phyloP scores from a whole-genome alignment of 2,113 vertebrate genomes.

The Ctenomys sociabilis region DNA sequence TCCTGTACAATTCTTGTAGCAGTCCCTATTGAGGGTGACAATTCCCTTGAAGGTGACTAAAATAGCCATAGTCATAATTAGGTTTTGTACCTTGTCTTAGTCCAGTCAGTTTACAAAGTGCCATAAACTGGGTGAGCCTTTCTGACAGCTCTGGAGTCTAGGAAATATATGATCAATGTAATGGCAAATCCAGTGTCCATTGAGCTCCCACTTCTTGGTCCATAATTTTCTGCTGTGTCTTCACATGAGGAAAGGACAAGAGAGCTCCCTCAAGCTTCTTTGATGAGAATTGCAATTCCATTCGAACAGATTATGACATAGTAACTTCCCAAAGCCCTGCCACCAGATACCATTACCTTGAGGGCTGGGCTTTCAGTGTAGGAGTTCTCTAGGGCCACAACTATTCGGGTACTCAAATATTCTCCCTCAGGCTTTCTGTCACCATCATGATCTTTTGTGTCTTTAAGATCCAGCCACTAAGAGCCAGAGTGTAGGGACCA shows the following conservation, averaged over 20 bases:
- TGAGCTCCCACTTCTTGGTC: background rate
- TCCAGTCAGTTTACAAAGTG: background rate
- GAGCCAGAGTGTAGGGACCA: too few species aligned
- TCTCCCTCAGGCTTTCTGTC: background rate
- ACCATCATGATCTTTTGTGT: slow-evolving; percentile 25
- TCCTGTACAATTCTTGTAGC: background rate
- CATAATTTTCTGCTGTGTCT: background rate
- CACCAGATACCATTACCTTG: background rate
- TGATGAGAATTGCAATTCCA: background rate
- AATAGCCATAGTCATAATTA: background rate
- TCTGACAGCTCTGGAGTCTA: background rate
- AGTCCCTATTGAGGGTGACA: background rate
- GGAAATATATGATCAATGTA: background rate
- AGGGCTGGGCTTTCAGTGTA: background rate
- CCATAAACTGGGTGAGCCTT: background rate
- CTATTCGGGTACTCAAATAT: slow-evolving; percentile 1
- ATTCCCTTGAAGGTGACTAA: background rate
- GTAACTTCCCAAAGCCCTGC: background rate
- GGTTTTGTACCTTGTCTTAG: background rate
- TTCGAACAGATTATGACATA: background rate
- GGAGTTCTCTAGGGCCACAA: background rate
- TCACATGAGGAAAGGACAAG: background rate
- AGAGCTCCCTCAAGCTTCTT: background rate
- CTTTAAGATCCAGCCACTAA: background rate
- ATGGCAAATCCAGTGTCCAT: background rate